These are phyloP conservation scores for Notocelia uddmanniana DNA, from an alignment of 2,888 invertebrate species.

Conservation along the genomic window DNA sequence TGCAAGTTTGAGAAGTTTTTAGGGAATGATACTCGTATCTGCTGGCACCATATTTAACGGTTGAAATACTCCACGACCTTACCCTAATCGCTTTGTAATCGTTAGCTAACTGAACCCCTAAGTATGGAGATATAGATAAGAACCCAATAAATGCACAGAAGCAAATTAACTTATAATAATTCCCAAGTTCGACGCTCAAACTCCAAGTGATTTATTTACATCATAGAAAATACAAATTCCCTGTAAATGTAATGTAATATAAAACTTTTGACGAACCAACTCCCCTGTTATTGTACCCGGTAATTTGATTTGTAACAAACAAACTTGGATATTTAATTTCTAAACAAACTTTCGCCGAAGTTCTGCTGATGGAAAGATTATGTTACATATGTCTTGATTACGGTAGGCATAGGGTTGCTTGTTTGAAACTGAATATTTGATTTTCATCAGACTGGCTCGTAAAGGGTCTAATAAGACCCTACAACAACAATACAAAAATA, in stretches of 20 bases:
- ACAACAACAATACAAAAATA: no score
- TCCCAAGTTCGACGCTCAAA: slow-evolving; percentile 25
- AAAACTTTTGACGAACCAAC: slow-evolving; percentile 46
- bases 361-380: slow-evolving; percentile 43
- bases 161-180: slow-evolving; percentile 27
- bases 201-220: slow-evolving; percentile 33
- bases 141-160: no score
- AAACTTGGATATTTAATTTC: slow-evolving; percentile 55
- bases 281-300: slow-evolving; percentile 46
- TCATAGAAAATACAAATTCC: slow-evolving; percentile 38
- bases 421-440: not conserved
- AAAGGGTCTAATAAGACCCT: no score
- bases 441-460: no score
- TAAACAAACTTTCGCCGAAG: slow-evolving; percentile 43
- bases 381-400: slow-evolving; percentile 14
- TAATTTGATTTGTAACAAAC: slow-evolving; percentile 51
- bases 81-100: no score
- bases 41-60: no score
- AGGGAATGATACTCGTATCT: no score
- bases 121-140: no score
- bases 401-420: not conserved
- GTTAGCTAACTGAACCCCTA: no score
- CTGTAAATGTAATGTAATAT: slow-evolving; percentile 39
- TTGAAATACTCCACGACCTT: no score
- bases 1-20: no score